These are phyloP conservation scores for Plutomurus gul DNA, from an alignment of 1,140 invertebrate genomes.

Conservation along the genomic window DNA sequence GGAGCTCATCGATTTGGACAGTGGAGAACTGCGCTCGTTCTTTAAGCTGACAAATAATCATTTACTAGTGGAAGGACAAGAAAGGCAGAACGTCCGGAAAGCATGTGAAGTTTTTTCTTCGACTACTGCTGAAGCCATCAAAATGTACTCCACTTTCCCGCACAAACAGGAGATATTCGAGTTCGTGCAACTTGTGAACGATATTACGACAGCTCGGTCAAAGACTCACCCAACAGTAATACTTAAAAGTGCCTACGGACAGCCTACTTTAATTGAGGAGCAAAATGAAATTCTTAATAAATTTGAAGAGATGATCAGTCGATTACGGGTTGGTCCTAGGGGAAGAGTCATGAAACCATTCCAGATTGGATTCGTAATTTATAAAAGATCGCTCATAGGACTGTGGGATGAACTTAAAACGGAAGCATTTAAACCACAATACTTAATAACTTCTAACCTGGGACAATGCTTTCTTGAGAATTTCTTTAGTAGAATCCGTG, in stretches of 20 bases:
- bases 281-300: neutral
- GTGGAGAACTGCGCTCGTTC: neutral
- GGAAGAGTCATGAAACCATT: neutral
- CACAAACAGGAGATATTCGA: neutral
- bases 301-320: neutral
- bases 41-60: neutral
- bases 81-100: neutral
- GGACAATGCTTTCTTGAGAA: neutral
- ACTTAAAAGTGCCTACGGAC: neutral
- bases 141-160: neutral
- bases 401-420: neutral
- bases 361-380: neutral
- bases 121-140: neutral
- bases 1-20: neutral
- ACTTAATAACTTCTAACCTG: neutral
- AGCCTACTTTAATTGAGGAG: neutral
- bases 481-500: neutral
- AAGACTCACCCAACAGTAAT: neutral
- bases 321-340: neutral
- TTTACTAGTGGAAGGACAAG: neutral
- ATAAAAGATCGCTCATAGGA: neutral
- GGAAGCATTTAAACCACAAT: neutral
- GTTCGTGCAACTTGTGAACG: neutral
- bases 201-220: neutral
- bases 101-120: neutral